These are phyloP conservation scores for Drosophila nigricruria DNA, from an alignment of 2,888 invertebrate genomes.

Conservation along the genomic window DNA sequence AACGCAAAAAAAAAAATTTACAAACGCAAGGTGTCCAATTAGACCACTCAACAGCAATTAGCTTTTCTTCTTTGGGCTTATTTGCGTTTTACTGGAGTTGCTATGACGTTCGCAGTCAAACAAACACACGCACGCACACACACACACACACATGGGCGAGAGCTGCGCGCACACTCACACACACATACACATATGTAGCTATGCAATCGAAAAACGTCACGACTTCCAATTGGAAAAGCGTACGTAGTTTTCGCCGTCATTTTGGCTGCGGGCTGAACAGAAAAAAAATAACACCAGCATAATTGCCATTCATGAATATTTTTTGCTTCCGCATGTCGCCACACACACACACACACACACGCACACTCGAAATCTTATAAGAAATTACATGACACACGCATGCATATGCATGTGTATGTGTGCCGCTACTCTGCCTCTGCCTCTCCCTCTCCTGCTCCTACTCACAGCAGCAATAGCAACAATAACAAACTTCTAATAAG, in stretches of 20 bases:
- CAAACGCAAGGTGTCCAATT: constrained; percentile 73
- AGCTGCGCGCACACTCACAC: constrained; percentile 35
- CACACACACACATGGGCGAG: constrained; percentile 9
- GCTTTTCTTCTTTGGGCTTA: constrained; percentile 56
- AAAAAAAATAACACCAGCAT: constrained; percentile 50
- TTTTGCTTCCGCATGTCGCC: constrained; percentile 70
- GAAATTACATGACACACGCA: constrained; percentile 26
- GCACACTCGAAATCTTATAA: constrained; percentile 34
- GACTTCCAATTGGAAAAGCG: constrained; percentile 77
- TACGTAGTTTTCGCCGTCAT: constrained; percentile 67
- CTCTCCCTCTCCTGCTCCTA: constrained; percentile 24
- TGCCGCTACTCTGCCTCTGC: constrained; percentile 30
- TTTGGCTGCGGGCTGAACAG: constrained; percentile 57
- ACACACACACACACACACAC: constrained; percentile 21
- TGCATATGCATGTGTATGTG: constrained; percentile 5
- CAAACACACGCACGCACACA: constrained; percentile 28
- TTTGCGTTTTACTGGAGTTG: constrained; percentile 79
- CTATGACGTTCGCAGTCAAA: constrained; percentile 68
- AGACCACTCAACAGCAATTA: constrained; percentile 75
- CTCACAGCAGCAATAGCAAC: constrained; percentile 47
- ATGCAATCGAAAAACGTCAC: constrained; percentile 76
- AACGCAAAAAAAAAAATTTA: constrained; percentile 38
- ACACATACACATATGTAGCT: constrained; percentile 24
- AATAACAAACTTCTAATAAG: constrained; percentile 65
- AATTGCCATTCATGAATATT: constrained; percentile 77